Evolutionary conservation across 2,888 invertebrate species (phyloP).

Genomic region (Metallyticus violacea): DNA sequence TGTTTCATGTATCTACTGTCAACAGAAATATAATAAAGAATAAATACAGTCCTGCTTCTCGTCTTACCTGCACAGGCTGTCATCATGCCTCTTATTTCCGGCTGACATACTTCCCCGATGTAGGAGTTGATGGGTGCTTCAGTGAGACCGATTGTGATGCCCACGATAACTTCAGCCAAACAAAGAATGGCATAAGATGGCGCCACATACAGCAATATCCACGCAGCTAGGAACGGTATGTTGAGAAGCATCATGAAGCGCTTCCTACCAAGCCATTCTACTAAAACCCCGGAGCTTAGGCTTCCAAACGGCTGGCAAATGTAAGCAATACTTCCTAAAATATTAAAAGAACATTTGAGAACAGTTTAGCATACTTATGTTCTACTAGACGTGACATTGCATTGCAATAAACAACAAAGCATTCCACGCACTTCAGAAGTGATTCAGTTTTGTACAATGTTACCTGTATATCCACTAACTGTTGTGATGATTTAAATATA

Average conservation of each 20-base stretch:
- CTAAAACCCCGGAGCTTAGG: conserved; percentile 54
- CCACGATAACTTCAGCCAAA: conserved; percentile 53
- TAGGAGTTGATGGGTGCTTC: conserved; percentile 59
- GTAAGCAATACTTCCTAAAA: conserved; percentile 55
- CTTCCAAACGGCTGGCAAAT: conserved; percentile 60
- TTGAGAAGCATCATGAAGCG: conserved; percentile 56
- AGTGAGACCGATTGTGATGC: conserved; percentile 58
- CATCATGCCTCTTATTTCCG: conserved; percentile 53
- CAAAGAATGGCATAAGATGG: conserved; percentile 52
- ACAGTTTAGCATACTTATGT: too few species aligned
- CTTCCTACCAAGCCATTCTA: conserved; percentile 56
- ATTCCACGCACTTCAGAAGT: too few species aligned
- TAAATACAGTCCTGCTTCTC: too few species aligned
- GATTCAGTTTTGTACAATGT: too few species aligned
- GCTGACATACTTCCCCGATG: conserved; percentile 58
- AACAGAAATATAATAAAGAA: too few species aligned
- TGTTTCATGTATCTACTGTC: too few species aligned
- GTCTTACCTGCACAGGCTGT: conserved; percentile 49
- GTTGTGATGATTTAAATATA: too few species aligned
- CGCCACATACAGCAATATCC: conserved; percentile 54
- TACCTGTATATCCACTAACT: too few species aligned
- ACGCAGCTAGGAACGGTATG: conserved; percentile 55
- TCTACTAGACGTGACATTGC: too few species aligned
- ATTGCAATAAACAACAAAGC: too few species aligned
- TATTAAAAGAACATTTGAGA: too few species aligned